Evolutionary conservation across 2,888 invertebrate genomes (phyloP), one percentile per base, ranked within the genome.

Genomic region (Carterocephalus palaemon): DNA sequence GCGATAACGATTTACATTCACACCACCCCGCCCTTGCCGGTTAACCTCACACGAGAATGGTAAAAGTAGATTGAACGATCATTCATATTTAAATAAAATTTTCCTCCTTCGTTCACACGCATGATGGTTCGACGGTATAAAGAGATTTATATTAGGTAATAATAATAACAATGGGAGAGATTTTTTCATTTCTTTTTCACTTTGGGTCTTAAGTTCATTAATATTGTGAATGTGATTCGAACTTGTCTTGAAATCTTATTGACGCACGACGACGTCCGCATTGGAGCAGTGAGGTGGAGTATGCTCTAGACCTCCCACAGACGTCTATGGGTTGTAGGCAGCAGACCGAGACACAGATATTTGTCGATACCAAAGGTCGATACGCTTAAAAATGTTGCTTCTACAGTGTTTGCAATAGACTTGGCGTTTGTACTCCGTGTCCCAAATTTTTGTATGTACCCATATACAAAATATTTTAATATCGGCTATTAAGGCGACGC

Each of bases 1-100:
- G 28, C 34, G 15, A 42, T 42, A 42, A 42, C 34, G 42, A 36
- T 43, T 43, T 43, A 52, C 51, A 59, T 48, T 57, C 53, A 48
- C n/a, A 47, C 54, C 43, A 33, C 41, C 38, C 13, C 47, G 22
- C 19, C 10, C 13, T 20, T 12, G 20, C 32, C 40, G 40, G 43
- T 47, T 47, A 42, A 47, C 42, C 41, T 42, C 32, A 23, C 34
- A 26, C 26, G 41, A 32, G 17, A 39, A 42, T 42, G 29, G 38
- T 37, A 37, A 48, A 43, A 48, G 39, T 48, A 49, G 47, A 49
- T 49, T 49, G 42, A 49, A 47, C 47, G 39, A 34, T 49, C 39
- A 40, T 34, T 47, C 46, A 43, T 43, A 43, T 47, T 49, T 49
- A 39, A 49, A 46, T 47, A 36, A 48, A 42, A 47, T 39, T 38